Conservation (phyloP, 2,797 vertebrate genomes). For the Smutsia temminckii region DNA sequence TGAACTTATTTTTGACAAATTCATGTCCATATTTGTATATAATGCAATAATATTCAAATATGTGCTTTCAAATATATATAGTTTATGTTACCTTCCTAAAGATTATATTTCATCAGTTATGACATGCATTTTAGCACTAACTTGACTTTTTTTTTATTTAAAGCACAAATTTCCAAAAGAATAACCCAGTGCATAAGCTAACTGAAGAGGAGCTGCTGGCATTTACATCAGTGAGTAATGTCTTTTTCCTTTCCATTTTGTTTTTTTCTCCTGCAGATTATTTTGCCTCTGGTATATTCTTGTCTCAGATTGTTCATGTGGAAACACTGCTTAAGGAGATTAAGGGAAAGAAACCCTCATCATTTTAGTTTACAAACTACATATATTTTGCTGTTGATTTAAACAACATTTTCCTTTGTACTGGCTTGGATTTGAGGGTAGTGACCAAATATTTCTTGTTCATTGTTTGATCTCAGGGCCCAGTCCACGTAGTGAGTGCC, state of each 20-base stretch:
- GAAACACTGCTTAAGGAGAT: conserved; percentile 31
- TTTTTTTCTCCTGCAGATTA: not conserved
- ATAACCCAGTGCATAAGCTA: conserved; percentile 95
- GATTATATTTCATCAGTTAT: not conserved
- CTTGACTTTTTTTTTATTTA: conserved; percentile 65
- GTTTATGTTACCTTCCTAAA: conserved; percentile 23
- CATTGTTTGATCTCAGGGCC: not conserved
- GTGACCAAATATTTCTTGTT: not conserved
- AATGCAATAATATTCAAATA: conserved; percentile 1
- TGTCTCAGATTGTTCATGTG: conserved; percentile 29
- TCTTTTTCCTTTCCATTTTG: not conserved
- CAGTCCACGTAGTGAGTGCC: not conserved
- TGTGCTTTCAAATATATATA: not conserved
- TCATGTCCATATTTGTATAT: not conserved
- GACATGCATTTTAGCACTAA: conserved; percentile 37
- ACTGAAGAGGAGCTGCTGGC: conserved; percentile 95
- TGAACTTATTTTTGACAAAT: conserved; percentile 37
- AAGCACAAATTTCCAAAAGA: conserved; percentile 96
- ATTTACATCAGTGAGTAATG: conserved; percentile 93
- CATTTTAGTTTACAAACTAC: not conserved
- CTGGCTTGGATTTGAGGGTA: not conserved
- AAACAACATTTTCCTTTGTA: conserved; percentile 1
- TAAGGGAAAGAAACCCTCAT: not conserved
- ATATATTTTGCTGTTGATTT: not conserved
- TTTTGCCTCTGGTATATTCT: conserved; percentile 33